Base-by-base conservation (phyloP, 1,140 invertebrate genomes). In the Leptinotarsa undecemlineata region DNA sequence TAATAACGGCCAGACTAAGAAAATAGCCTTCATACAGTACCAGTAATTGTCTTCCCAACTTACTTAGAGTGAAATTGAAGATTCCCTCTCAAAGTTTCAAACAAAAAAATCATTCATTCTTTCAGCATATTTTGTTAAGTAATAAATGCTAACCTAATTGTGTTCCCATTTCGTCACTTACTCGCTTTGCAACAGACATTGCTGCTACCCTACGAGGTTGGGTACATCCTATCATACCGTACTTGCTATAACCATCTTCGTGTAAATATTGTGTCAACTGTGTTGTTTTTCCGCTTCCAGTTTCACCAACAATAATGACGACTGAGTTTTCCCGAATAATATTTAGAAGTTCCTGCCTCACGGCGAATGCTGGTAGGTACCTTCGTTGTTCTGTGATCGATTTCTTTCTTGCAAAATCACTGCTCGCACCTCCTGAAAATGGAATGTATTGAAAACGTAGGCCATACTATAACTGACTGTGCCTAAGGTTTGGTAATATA, bases 121-220 rank as follows among this genome's bases (percentile, higher is more conserved):
- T 3, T 8, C 33, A 42, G 33, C 8, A 42, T 42, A 42, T 0
- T 42, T 42, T 42, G 33, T 42, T 42, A 11, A 11, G 33, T 42
- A 67, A 72, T 21, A 74, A 48, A 75, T 72, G 19, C 71, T 66
- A 80, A 90, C 91, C 95, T 48, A 99, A 86, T 79, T 93, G 91
- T 1, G 94, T 94, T 33, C 90, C 90, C 95, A 99, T 98, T 89
- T 99, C 98, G 86, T 99, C 98, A 26, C 97, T 95, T 3, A 99
- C 98, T 83, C 98, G 91, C 86, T 99, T 99, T 3, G 98, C 98
- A 6, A 99, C 98, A 8, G 96, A 97, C 98, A 99, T 99, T 51
- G 98, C 98, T 61, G 98, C 98, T 0, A 99, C 96, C 82, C 98
- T 88, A 67, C 98, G 86, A 0, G 98, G 98, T 83, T 94, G 92